Base-by-base conservation (phyloP, 2,797 vertebrate species). In the Gallinago solitaria region DNA sequence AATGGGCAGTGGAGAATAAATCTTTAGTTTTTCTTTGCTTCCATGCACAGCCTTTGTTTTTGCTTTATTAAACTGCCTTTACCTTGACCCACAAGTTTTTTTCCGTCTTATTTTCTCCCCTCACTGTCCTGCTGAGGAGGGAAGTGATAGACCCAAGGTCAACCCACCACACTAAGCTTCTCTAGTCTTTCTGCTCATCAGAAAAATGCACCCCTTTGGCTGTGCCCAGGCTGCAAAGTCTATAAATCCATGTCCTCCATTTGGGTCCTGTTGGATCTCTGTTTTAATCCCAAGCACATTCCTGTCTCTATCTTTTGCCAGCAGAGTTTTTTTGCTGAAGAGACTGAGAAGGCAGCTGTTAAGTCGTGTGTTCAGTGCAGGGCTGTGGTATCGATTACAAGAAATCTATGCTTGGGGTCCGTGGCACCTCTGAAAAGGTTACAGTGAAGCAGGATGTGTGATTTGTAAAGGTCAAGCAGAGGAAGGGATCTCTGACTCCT, bases 381-480 rank as follows among this genome's bases (percentile, higher is more conserved):
- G 53, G 37, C 54, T 35, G 12, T 4, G 35, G 27, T 73, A 87
- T 85, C 0, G 21, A 93, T 91, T 18, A 32, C 78, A 56, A 61
- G 68, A 82, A 53, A 59, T 73, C 83, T 39, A 39, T n/a, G 59
- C n/a, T 59, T 23, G 3, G 70, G 63, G 35, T 86, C 67, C 20
- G 41, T 8, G 43, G 37, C 74, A 87, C 63, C 54, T 87, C 37
- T 24, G 87, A 89, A 90, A 96, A 95, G 84, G 93, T 85, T 50
- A 83, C 0, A 0, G 47, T 0, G 0, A 6, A 90, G 77, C 47
- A 89, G 77, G 50, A 68, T 65, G n/a, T 37, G 45, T 27, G 53
- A 16, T 59, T 82, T 92, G 41, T 45, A 89, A 96, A 92, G 94
- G 86, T 73, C 89, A 50, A 21, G 60, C 18, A 87, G 56, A 39